Base-by-base conservation (phyloP, 2,113 vertebrate species). In the Pavo muticus region DNA sequence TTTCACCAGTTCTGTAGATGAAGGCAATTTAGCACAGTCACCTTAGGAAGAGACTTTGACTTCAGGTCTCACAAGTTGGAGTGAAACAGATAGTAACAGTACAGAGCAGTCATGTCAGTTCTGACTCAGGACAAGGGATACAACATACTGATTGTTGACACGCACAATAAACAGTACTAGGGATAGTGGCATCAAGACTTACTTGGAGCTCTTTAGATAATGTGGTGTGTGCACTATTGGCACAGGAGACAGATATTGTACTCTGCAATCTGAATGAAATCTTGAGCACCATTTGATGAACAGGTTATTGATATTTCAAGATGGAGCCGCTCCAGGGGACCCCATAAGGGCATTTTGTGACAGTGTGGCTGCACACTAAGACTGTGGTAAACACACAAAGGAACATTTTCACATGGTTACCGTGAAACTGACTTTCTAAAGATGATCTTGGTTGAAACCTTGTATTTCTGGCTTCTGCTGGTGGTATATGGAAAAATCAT, bases 231-330 rank as follows among this genome's bases (percentile, higher is more conserved):
- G 42, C 40, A 70, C 79, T 95, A 77, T 59, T 95, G 71, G 44
- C 47, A 64, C 44, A 86, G 79, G 45, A 30, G 5, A 54, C n/a
- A 77, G 24, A 65, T 61, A 24, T 69, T 60, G 70, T n/a, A 42
- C 67, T 90, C 40, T 64, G n/a, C 40, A 54, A 45, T 63, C 65
- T 73, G 59, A 89, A 85, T 71, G 87, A 91, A 92, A 71, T 73
- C 44, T 83, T 12, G n/a, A 91, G 64, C 30, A 69, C 47, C 39
- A 27, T 93, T 88, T 88, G 72, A 45, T 93, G 75, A 72, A 40
- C 40, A 39, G 23, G 40, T 90, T 94, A 67, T 72, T 86, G 90
- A 21, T 87, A 52, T 68, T 80, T 86, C 32, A 30, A 79, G 32
- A 48, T 92, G 39, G 67, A 47, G 15, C 18, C 85, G 89, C 56